These are phyloP conservation scores for Hemibagrus wyckioides DNA, from an alignment of 2,113 vertebrate genomes.

Conservation along the genomic window DNA sequence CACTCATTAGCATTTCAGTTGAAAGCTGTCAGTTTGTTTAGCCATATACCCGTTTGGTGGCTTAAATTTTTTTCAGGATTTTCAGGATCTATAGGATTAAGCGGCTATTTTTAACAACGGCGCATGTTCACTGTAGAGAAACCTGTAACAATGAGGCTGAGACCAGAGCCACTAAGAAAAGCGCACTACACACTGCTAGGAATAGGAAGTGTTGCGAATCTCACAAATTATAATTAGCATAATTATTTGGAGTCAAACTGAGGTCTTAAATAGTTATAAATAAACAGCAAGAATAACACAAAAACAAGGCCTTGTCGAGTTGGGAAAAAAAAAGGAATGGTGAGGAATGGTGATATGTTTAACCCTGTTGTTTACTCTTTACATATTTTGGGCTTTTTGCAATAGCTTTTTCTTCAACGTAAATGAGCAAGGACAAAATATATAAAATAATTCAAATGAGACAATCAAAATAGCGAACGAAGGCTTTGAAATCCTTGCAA, in stretches of 20 bases:
- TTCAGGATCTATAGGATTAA: neutral
- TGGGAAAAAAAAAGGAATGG: neutral
- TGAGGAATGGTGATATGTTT: neutral
- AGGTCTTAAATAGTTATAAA: neutral
- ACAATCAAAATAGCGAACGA: neutral
- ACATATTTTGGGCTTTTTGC: neutral
- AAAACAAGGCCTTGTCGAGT: neutral
- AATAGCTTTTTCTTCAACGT: neutral
- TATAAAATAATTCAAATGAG: neutral
- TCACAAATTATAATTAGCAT: neutral
- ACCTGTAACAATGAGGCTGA: slow-evolving; percentile 7
- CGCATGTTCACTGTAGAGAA: slow-evolving; percentile 9
- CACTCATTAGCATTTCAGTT: slow-evolving; percentile 50
- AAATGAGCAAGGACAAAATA: neutral
- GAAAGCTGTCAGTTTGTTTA: slow-evolving; percentile 44
- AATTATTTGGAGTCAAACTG: slow-evolving; percentile 6
- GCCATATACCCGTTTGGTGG: neutral
- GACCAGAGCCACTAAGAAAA: slow-evolving; percentile 1
- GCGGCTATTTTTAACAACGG: neutral
- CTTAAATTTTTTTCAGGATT: neutral
- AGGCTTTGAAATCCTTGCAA: neutral
- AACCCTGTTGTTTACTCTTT: neutral
- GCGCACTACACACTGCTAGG: neutral
- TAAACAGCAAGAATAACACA: neutral
- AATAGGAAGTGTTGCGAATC: neutral